phyloP scores from a whole-genome alignment of 2,888 invertebrate species.

The Labia minor region DNA sequence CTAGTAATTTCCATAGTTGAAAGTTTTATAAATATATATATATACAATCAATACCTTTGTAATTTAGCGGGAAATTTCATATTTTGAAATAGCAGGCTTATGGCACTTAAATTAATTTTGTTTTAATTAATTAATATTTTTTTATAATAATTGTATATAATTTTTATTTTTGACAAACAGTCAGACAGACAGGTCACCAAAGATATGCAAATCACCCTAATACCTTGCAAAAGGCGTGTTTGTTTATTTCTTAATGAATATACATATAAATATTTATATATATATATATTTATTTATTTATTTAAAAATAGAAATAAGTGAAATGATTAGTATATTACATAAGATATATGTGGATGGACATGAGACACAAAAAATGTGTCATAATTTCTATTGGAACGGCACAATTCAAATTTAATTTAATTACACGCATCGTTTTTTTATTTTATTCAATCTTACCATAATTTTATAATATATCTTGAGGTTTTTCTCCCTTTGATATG shows the following conservation, averaged over 20 bases:
- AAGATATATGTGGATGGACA: too few species aligned
- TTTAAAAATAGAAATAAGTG: too few species aligned
- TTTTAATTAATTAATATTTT: neutral
- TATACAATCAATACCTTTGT: neutral
- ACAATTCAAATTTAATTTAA: too few species aligned
- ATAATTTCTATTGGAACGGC: too few species aligned
- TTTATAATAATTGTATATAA: neutral
- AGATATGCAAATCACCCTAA: neutral
- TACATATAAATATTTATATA: neutral
- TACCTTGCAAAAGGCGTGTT: neutral
- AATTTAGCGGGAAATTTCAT: neutral
- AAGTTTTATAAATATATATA: neutral
- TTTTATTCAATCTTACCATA: too few species aligned
- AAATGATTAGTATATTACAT: too few species aligned
- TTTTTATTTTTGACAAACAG: neutral
- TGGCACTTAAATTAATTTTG: neutral
- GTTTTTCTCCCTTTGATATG: too few species aligned
- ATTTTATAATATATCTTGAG: too few species aligned
- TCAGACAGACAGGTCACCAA: slow-evolving; percentile 13
- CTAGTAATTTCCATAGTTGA: neutral
- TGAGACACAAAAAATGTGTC: too few species aligned
- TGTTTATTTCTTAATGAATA: neutral
- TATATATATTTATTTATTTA: neutral
- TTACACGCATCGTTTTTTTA: too few species aligned
- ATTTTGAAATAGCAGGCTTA: neutral